Conservation (phyloP, 2,797 vertebrate genomes). For the Falco cherrug region DNA sequence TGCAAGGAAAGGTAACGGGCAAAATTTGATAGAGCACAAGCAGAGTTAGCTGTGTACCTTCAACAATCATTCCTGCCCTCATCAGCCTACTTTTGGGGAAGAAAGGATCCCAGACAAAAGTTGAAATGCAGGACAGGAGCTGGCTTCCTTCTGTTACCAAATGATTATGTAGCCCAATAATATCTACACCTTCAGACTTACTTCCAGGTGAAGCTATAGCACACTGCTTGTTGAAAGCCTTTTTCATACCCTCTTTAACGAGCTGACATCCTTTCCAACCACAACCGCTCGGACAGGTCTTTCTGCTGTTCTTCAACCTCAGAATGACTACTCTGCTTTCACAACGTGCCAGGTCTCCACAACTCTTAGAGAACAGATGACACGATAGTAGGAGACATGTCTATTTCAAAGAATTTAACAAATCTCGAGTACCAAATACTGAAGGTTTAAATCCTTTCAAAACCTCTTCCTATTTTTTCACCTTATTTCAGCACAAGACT, state of each 20-base stretch:
- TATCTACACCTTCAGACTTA: not conserved
- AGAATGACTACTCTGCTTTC: not conserved
- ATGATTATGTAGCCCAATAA: not conserved
- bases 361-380: not conserved
- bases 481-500: not conserved
- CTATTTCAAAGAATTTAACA: not conserved
- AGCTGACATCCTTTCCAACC: not conserved
- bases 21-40: not conserved
- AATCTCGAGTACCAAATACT: not conserved
- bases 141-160: not conserved
- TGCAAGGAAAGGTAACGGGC: accelerated
- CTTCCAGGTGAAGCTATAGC: not conserved
- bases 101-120: not conserved
- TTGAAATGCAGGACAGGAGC: not conserved
- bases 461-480: not conserved
- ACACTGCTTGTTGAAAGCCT: not conserved
- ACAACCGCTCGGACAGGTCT: not conserved
- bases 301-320: not conserved
- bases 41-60: not conserved
- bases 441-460: not conserved
- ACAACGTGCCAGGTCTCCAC: not conserved
- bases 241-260: not conserved
- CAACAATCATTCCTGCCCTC: not conserved
- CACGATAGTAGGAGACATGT: not conserved
- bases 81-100: not conserved